These are phyloP conservation scores for Endotricha flammealis DNA, from an alignment of 2,888 invertebrate genomes.

Conservation along the genomic window DNA sequence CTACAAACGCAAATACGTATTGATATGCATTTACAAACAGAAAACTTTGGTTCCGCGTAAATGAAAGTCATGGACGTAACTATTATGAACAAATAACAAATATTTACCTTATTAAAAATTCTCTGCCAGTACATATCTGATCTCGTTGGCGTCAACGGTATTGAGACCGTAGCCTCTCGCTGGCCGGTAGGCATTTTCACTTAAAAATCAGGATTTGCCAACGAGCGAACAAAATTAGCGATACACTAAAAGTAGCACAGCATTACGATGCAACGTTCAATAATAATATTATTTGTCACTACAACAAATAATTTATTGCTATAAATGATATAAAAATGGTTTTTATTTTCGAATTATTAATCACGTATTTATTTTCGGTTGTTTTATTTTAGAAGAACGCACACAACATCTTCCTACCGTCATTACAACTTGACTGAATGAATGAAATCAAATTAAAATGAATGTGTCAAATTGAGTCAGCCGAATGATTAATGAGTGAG, in stretches of 20 bases:
- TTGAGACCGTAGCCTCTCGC: conserved; percentile 56
- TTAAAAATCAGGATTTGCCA: conserved; percentile 29
- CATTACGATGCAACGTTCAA: conserved; percentile 28
- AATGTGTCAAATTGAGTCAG: neutral
- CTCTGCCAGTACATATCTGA: conserved; percentile 71
- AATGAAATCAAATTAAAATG: too few relatives aligned
- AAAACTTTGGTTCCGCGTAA: too few relatives aligned
- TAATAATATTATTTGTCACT: neutral
- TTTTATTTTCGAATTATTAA: too few relatives aligned
- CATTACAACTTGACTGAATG: too few relatives aligned
- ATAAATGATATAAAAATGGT: too few relatives aligned
- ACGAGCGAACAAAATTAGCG: conserved; percentile 25
- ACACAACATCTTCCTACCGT: too few relatives aligned
- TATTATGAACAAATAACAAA: neutral
- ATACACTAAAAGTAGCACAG: conserved; percentile 30
- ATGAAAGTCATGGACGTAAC: too few relatives aligned
- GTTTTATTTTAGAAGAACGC: too few relatives aligned
- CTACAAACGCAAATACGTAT: too few relatives aligned
- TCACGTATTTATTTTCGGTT: too few relatives aligned
- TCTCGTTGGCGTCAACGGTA: conserved; percentile 64
- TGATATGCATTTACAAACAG: too few relatives aligned
- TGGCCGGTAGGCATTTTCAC: conserved; percentile 59
- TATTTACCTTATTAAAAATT: conserved; percentile 69
- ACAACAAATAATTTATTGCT: too few relatives aligned
- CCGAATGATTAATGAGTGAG: neutral